Evolutionary conservation across 2,113 vertebrate genomes (phyloP).

Genomic region (Martes martes): DNA sequence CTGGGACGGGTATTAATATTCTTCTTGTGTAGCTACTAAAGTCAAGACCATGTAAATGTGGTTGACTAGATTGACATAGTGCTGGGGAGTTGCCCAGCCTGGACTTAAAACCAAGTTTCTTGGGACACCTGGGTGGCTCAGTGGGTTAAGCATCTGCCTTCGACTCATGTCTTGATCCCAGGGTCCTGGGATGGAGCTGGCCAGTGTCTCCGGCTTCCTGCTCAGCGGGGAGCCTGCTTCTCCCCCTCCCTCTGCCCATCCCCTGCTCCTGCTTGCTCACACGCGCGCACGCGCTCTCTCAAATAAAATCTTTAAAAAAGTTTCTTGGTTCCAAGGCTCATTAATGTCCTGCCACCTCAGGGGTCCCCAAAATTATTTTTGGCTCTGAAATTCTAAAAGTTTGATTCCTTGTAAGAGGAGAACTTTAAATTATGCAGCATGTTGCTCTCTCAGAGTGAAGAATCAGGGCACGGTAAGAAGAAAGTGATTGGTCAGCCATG

Average conservation of each 20-base stretch:
- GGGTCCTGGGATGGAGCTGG: not conserved
- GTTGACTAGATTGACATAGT: not conserved
- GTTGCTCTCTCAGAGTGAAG: not conserved
- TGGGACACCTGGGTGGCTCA: not conserved
- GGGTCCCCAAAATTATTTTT: not conserved
- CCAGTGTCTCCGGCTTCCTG: not conserved
- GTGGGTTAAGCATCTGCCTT: not conserved
- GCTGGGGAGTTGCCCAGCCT: not conserved
- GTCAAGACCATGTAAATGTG: not conserved
- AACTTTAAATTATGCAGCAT: not conserved
- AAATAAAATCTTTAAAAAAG: not conserved
- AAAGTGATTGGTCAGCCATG: not conserved
- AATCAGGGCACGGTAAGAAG: not conserved
- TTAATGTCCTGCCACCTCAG: not conserved
- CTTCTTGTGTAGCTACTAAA: not conserved
- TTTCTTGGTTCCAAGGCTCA: not conserved
- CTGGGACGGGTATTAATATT: not conserved
- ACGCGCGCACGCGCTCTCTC: fast-evolving
- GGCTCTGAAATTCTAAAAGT: slow-evolving; percentile 5
- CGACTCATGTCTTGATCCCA: not conserved
- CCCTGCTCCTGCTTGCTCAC: not conserved
- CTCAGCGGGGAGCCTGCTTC: not conserved
- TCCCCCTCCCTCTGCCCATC: not conserved
- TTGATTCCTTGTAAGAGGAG: not conserved
- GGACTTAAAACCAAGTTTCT: not conserved